phyloP scores from a whole-genome alignment of 2,113 vertebrate species.

The Ammodytes dubius region DNA sequence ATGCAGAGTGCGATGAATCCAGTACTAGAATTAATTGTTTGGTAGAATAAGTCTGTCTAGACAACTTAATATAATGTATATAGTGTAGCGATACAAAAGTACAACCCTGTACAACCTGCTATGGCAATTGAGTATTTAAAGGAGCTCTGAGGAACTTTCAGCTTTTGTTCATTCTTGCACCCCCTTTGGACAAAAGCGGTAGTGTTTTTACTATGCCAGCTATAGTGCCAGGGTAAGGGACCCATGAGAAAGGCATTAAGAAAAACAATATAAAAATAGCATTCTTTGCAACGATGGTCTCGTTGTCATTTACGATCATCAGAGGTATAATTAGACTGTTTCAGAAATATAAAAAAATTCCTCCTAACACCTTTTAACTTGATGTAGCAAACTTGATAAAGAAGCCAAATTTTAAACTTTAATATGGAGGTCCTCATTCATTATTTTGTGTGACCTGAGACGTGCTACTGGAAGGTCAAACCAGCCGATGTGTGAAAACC shows the following conservation, averaged over 20 bases:
- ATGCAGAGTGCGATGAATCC: conserved; percentile 4
- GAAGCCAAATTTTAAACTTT: not conserved
- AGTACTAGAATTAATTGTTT: conserved; percentile 1
- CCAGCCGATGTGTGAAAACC: not conserved
- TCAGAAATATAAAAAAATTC: too few species aligned
- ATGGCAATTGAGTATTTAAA: not conserved
- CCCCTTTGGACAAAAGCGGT: too few species aligned
- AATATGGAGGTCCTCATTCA: not conserved
- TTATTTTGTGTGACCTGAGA: not conserved
- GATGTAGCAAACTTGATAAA: not conserved
- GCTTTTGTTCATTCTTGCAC: too few species aligned
- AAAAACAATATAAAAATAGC: too few species aligned
- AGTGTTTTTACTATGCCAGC: too few species aligned
- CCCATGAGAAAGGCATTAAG: too few species aligned
- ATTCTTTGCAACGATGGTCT: too few species aligned
- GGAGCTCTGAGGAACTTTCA: not conserved
- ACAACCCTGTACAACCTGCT: not conserved
- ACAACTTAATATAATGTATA: conserved; percentile 19
- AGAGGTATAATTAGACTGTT: too few species aligned
- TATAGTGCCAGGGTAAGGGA: too few species aligned
- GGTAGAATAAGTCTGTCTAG: conserved; percentile 43
- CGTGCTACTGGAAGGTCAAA: not conserved
- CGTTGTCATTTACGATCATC: too few species aligned
- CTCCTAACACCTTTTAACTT: too few species aligned
- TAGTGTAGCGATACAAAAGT: conserved; percentile 3